Evolutionary conservation across 1,140 invertebrate genomes (phyloP).

Genomic region (Drosophila yakuba): DNA sequence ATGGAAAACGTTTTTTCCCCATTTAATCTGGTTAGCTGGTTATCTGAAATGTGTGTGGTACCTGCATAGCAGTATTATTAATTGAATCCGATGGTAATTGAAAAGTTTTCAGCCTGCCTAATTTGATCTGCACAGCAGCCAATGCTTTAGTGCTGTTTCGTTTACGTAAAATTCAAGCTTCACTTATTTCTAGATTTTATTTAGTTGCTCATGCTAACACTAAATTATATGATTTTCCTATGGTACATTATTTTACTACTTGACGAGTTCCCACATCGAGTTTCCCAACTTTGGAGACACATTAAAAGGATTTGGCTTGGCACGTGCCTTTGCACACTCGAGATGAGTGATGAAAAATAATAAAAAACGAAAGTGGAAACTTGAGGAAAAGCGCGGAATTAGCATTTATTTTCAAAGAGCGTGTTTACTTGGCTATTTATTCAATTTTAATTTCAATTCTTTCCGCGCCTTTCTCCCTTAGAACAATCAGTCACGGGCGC

Average conservation of each 20-base stretch:
- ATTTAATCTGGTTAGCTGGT: constrained; percentile 75
- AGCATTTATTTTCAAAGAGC: constrained; percentile 71
- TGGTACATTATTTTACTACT: too few relatives aligned
- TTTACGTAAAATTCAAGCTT: neutral
- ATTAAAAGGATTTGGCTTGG: constrained; percentile 76
- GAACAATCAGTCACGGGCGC: constrained; percentile 69
- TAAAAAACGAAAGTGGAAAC: constrained; percentile 54
- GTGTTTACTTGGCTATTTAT: constrained; percentile 81
- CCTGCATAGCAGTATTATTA: constrained; percentile 52
- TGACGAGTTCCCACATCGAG: constrained; percentile 33
- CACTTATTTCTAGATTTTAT: too few relatives aligned
- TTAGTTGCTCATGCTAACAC: too few relatives aligned
- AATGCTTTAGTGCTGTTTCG: too few relatives aligned
- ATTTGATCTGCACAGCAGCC: constrained; percentile 28
- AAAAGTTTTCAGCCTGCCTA: constrained; percentile 55
- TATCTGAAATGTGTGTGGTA: constrained; percentile 52
- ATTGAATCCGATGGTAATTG: constrained; percentile 77
- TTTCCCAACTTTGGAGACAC: constrained; percentile 62
- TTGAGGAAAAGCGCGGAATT: constrained; percentile 64
- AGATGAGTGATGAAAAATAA: constrained; percentile 20
- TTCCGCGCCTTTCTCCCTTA: constrained; percentile 7
- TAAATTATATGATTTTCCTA: too few relatives aligned
- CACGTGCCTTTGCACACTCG: constrained; percentile 54
- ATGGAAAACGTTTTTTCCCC: constrained; percentile 70
- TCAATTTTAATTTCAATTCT: constrained; percentile 67